Percentiles rank a stretch among this genome's conserved stretches.
Conservation (phyloP, 2,888 invertebrate species). For the Apomyelois bistriatella region DNA sequence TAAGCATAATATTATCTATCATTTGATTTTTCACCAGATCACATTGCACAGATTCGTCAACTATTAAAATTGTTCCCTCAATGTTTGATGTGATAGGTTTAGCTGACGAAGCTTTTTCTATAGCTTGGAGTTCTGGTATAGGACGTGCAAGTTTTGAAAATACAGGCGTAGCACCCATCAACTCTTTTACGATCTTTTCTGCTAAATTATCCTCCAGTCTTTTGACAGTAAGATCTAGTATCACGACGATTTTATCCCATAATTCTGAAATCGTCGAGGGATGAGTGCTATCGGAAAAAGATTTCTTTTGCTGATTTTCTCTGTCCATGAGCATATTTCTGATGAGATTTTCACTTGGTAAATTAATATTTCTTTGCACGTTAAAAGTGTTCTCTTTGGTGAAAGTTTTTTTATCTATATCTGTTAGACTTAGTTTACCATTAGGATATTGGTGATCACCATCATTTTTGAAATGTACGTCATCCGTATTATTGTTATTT, state of each 20-base stretch:
- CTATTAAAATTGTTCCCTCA: constrained; percentile 8
- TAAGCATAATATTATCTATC: constrained; percentile 49
- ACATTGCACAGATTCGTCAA: constrained; percentile 46
- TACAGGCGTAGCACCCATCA: constrained; percentile 32
- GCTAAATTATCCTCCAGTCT: constrained; percentile 49
- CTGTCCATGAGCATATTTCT: constrained; percentile 36
- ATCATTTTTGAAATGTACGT: constrained; percentile 21
- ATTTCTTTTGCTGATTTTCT: constrained; percentile 29
- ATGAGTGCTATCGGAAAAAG: constrained; percentile 31
- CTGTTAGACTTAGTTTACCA: constrained; percentile 24
- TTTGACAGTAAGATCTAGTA: constrained; percentile 47
- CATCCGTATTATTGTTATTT: constrained; percentile 17
- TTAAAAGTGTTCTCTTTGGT: constrained; percentile 23
- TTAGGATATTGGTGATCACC: constrained; percentile 23
- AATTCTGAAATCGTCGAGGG: constrained; percentile 40
- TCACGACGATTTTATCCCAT: constrained; percentile 45
- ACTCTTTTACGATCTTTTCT: constrained; percentile 47
- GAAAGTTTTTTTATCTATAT: constrained; percentile 36
- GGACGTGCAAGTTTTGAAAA: constrained; percentile 20
- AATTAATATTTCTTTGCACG: constrained; percentile 31
- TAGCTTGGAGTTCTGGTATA: constrained; percentile 5
- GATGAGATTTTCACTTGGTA: constrained; percentile 42
- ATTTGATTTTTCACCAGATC: constrained; percentile 44
- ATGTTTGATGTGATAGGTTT: constrained; percentile 1
- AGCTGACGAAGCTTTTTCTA: constrained; percentile 8